A percentile compares a stretch with the other conserved stretches of the same genome.
phyloP scores from a whole-genome alignment of 1,140 invertebrate species.

The Ceratosolen fusciceps region DNA sequence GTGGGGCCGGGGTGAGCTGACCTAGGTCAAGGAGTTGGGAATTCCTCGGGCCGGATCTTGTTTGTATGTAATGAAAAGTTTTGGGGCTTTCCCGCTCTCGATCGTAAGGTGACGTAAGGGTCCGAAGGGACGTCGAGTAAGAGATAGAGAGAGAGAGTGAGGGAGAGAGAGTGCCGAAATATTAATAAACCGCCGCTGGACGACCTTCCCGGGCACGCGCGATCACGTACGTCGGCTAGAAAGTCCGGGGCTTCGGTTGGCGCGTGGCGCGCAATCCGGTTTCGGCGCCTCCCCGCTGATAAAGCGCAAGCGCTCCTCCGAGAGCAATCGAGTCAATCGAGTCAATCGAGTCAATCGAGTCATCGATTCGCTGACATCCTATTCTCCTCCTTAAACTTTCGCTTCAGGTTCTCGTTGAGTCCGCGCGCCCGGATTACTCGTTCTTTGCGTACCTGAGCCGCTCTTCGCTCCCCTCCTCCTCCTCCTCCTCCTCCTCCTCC shows the following conservation, averaged over 20 bases:
- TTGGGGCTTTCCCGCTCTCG: neutral
- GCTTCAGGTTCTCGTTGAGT: neutral
- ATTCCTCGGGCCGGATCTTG: too few species aligned
- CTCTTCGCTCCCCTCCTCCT: neutral
- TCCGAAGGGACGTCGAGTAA: too few species aligned
- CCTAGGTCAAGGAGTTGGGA: too few species aligned
- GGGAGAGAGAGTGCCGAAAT: too few species aligned
- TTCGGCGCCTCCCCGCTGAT: neutral
- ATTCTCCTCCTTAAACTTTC: neutral
- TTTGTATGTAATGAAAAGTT: too few species aligned
- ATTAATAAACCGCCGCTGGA: neutral
- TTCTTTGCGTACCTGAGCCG: neutral
- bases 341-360: too few species aligned
- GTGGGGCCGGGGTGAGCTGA: too few species aligned
- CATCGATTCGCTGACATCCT: neutral
- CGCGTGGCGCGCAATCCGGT: neutral
- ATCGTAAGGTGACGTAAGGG: neutral
- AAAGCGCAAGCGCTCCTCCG: neutral
- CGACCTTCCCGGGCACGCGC: neutral
- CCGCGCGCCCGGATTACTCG: neutral
- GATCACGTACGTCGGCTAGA: neutral
- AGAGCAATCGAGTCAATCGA: too few species aligned
- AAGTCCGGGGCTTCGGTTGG: neutral
- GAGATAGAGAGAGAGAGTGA: too few species aligned
- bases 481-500: neutral